These are phyloP conservation scores for Hypotaenidia okinawae DNA, from an alignment of 2,797 vertebrate species.

Conservation along the genomic window DNA sequence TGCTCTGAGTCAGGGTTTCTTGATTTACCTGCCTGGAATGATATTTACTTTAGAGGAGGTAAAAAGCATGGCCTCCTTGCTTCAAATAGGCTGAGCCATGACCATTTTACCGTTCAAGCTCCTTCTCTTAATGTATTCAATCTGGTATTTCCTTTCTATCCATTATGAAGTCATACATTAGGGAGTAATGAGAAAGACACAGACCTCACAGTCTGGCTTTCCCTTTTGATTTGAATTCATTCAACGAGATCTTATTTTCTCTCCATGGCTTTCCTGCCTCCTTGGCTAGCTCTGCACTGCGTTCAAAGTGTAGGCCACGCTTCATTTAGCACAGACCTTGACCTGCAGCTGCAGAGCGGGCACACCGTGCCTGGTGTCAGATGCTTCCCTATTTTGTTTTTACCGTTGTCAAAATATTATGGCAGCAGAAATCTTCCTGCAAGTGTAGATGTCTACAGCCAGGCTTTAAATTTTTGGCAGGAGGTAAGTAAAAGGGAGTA, in stretches of 20 bases:
- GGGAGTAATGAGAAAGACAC: not conserved
- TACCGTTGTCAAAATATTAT: slow-evolving; percentile 2
- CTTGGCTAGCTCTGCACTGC: fast-evolving
- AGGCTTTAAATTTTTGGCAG: not conserved
- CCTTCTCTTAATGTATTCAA: not conserved
- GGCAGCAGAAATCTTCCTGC: not conserved
- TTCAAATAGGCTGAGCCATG: not conserved
- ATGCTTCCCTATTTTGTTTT: not conserved
- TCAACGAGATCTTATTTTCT: not conserved
- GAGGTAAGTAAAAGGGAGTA: not conserved
- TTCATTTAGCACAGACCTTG: not conserved
- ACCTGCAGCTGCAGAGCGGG: not conserved
- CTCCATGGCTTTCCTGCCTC: not conserved
- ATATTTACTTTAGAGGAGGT: not conserved
- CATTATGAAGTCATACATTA: not conserved
- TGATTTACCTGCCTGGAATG: not conserved
- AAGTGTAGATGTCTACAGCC: not conserved
- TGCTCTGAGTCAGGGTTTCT: not conserved
- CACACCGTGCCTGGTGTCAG: not conserved
- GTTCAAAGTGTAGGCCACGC: fast-evolving
- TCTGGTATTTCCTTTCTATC: not conserved
- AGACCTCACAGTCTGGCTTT: not conserved
- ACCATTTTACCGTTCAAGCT: not conserved
- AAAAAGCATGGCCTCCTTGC: not conserved
- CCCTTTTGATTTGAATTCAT: not conserved